Evolutionary conservation across 1,140 invertebrate species (phyloP), one percentile per base, ranked within the genome.

Genomic region (Samia ricini): DNA sequence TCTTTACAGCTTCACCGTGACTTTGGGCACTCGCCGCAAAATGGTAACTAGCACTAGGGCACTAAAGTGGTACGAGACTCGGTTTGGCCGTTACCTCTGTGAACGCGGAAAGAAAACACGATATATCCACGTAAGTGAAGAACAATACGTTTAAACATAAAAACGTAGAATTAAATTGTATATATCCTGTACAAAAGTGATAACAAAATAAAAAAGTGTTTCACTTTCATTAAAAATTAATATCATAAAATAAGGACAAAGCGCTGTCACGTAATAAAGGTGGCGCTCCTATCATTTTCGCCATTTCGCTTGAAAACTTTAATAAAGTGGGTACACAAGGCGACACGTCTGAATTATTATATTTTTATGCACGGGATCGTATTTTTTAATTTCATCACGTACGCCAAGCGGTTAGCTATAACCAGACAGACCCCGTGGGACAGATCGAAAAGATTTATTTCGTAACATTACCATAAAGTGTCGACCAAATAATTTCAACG

Each of bases 231-330:
- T 56, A 74, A 71, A 68, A 69, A 68, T 42, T 42, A 42, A 42
- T 68, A 60, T 64, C 60, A 67, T 59, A 73, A 79, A 81, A 79
- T 76, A 78, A 81, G 82, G 77, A 79, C 74, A 83, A 79, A 78
- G 68, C 71, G 61, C 56, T 60, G 62, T 42, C 64, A 42, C 29
- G 66, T 75, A 78, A 81, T 75, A 63, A 76, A 77, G 68, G 68
- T 62, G 68, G 68, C 60, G 69, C 69, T 72, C 64, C 72, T 72
- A 74, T 83, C 73, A 83, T 85, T 86, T 85, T 86, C 86, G 85
- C 85, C 78, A 82, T 77, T 83, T 86, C 76, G 63, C 75, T 63
- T 67, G 74, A 79, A 81, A 77, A 85, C 77, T 85, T 85, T 86
- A 86, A 86, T 86, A 88, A 88, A 84, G 79, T 66, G 75, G 69